Evolutionary conservation across 2,113 vertebrate genomes (phyloP).

Genomic region (Mastomys coucha): DNA sequence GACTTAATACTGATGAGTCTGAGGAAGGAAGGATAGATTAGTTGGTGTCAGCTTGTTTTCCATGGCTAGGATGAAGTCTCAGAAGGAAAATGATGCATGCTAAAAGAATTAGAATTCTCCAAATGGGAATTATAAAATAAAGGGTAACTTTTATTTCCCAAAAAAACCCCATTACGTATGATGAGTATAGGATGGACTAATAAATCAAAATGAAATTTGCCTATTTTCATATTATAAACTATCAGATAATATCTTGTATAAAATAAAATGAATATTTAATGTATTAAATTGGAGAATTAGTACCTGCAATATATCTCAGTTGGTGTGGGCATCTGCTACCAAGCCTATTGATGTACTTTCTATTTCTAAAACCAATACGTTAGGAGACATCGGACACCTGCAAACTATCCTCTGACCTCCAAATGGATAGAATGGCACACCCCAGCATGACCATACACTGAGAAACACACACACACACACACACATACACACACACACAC

Average conservation of each 20-base stretch:
- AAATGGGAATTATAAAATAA: neutral
- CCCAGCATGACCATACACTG: neutral
- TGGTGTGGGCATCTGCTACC: neutral
- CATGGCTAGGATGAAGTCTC: neutral
- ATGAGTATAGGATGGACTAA: neutral
- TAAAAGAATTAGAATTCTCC: neutral
- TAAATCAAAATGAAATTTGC: neutral
- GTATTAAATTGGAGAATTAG: neutral
- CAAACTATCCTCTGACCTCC: neutral
- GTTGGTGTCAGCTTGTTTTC: neutral
- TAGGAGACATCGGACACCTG: neutral
- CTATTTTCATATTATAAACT: neutral
- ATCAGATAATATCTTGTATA: neutral
- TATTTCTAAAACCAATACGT: neutral
- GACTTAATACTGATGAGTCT: neutral
- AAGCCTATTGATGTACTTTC: neutral
- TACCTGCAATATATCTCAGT: too few species aligned
- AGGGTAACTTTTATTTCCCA: neutral
- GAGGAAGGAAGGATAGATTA: neutral
- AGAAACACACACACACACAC: neutral
- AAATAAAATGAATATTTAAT: neutral
- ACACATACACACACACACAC: too few species aligned
- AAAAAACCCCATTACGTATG: neutral
- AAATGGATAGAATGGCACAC: neutral
- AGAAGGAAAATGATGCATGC: neutral